Evolutionary conservation across 2,797 vertebrate species (phyloP).

Genomic region (Xerus rutilus): DNA sequence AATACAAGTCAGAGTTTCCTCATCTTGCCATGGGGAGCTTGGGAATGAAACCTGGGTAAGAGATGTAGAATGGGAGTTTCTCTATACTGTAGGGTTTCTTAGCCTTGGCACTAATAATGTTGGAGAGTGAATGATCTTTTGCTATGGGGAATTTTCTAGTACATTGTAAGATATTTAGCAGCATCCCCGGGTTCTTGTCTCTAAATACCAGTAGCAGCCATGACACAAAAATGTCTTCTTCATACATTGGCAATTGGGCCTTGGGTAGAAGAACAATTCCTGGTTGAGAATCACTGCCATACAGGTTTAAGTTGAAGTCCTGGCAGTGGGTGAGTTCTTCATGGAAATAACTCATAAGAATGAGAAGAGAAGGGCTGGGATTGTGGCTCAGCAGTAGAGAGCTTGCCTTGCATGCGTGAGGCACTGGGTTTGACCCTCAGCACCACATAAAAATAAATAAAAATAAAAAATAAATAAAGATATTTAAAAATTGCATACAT

Average conservation of each 20-base stretch:
- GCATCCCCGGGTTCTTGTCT: background rate
- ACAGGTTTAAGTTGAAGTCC: background rate
- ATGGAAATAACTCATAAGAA: background rate
- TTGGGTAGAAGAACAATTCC: background rate
- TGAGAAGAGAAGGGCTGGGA: background rate
- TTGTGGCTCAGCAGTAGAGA: too few relatives aligned
- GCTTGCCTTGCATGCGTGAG: too few relatives aligned
- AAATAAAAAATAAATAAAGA: too few relatives aligned
- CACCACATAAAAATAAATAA: too few relatives aligned
- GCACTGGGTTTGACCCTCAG: too few relatives aligned
- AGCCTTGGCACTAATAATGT: background rate
- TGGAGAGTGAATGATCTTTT: background rate
- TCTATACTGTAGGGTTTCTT: background rate
- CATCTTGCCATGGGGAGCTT: background rate
- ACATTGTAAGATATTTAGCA: background rate
- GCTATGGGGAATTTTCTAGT: background rate
- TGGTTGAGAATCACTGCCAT: constrained; percentile 20
- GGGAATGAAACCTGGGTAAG: constrained; percentile 15
- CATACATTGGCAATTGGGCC: background rate
- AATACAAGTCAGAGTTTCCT: background rate
- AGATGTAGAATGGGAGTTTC: background rate
- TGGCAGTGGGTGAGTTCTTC: background rate
- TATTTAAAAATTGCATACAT: too few relatives aligned
- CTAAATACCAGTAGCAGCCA: background rate
- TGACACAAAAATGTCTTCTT: constrained; percentile 38